Conservation (phyloP, 1,140 invertebrate genomes). For the Papilio glaucus region DNA sequence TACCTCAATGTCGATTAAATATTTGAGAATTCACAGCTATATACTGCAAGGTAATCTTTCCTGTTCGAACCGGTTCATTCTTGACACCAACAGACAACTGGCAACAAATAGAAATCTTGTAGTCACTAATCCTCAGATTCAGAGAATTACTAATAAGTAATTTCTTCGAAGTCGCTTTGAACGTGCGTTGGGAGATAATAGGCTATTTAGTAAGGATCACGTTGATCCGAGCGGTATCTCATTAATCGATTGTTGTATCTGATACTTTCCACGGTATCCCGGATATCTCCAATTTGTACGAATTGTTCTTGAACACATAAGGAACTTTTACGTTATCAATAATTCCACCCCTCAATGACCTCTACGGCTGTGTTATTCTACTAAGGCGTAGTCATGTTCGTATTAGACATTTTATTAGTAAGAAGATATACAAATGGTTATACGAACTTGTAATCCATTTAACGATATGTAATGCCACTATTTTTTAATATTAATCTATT, state of each 20-base stretch:
- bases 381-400: neutral
- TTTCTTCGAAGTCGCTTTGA: conserved; percentile 9
- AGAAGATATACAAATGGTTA: no score
- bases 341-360: neutral
- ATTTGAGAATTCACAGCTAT: no score
- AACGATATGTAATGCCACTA: no score
- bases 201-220: conserved; percentile 18
- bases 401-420: neutral
- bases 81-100: no score
- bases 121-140: neutral
- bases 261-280: neutral
- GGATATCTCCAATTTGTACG: conserved; percentile 10
- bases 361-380: neutral
- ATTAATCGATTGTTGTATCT: conserved; percentile 16
- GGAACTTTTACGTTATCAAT: neutral
- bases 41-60: no score
- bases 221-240: conserved; percentile 16
- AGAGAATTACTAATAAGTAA: conserved; percentile 18
- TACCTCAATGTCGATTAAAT: no score
- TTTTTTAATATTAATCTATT: no score
- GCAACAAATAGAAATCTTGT: neutral
- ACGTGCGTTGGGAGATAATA: conserved; percentile 14
- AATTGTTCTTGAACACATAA: neutral
- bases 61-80: no score
- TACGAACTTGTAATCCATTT: no score